phyloP scores from a whole-genome alignment of 2,113 vertebrate genomes.

The Psilopogon haemacephalus region DNA sequence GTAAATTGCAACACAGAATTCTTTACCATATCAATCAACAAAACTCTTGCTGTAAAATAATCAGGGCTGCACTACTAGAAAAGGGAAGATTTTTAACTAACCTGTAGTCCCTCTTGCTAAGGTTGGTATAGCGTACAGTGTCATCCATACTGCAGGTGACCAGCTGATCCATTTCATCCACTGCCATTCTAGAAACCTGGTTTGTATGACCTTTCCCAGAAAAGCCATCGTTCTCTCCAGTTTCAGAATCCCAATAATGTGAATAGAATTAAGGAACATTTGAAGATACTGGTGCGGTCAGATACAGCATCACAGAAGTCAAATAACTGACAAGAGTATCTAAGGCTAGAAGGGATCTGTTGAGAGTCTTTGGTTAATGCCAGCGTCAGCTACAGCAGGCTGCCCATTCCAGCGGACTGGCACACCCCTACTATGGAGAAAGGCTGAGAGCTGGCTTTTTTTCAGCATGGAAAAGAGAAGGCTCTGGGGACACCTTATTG shows the following conservation, averaged over 20 bases:
- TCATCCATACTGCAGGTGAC: conserved; percentile 97
- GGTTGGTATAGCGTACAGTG: conserved; percentile 86
- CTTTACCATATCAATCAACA: neutral
- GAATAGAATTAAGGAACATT: conserved; percentile 75
- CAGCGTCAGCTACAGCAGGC: neutral
- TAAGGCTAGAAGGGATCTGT: neutral
- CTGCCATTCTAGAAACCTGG: conserved; percentile 86
- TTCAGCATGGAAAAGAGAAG: neutral
- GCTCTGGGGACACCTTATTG: neutral
- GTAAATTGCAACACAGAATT: neutral
- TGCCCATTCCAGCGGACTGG: neutral
- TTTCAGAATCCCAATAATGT: conserved; percentile 96
- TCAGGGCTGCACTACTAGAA: neutral
- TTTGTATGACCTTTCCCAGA: conserved; percentile 93
- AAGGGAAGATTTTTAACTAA: conserved; percentile 43
- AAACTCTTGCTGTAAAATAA: neutral
- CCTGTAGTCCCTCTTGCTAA: conserved; percentile 89
- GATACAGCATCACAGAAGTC: neutral
- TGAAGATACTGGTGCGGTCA: neutral
- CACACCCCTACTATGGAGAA: neutral
- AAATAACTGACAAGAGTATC: neutral
- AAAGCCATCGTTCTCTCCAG: conserved; percentile 87
- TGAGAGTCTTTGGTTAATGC: too few relatives aligned
- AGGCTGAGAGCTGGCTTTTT: neutral
- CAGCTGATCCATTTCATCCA: conserved; percentile 79